Conservation (phyloP, 1,140 invertebrate species). For the Lepidotrigona ventralis region DNA sequence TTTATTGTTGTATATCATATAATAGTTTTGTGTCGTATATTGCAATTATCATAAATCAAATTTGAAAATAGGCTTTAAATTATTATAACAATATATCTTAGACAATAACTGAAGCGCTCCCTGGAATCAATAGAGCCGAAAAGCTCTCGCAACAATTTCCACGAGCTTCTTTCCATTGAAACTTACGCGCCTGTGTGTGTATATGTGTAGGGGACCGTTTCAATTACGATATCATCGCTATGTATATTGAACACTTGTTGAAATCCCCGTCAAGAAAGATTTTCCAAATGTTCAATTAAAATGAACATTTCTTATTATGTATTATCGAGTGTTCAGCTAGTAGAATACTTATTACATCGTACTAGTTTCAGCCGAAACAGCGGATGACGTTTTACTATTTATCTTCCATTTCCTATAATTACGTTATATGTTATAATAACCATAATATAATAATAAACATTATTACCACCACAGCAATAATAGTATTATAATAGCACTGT, state of each 20-base stretch:
- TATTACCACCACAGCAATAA: constrained; percentile 75
- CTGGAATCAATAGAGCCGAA: constrained; percentile 67
- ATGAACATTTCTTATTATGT: constrained; percentile 67
- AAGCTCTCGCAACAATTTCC: constrained; percentile 64
- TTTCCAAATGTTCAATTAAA: constrained; percentile 67
- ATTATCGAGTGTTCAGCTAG: constrained; percentile 53
- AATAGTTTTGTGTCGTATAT: constrained; percentile 77
- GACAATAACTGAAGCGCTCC: constrained; percentile 74
- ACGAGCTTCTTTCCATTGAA: constrained; percentile 64
- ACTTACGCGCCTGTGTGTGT: constrained; percentile 50
- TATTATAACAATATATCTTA: constrained; percentile 73
- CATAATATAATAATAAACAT: constrained; percentile 72
- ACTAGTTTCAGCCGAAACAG: constrained; percentile 61
- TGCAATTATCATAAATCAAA: constrained; percentile 77
- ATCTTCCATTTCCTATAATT: constrained; percentile 60
- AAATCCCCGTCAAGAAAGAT: constrained; percentile 68
- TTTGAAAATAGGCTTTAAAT: constrained; percentile 78
- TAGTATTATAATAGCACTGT: constrained; percentile 70
- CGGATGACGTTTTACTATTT: constrained; percentile 53
- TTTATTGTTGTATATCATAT: constrained; percentile 77
- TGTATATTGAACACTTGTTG: constrained; percentile 72
- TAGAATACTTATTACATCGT: constrained; percentile 60
- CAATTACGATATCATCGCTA: constrained; percentile 70
- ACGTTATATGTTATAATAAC: constrained; percentile 67
- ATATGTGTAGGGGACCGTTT: constrained; percentile 62